Base-by-base conservation (phyloP, 2,888 invertebrate species). In the Phorcus lineatus region DNA sequence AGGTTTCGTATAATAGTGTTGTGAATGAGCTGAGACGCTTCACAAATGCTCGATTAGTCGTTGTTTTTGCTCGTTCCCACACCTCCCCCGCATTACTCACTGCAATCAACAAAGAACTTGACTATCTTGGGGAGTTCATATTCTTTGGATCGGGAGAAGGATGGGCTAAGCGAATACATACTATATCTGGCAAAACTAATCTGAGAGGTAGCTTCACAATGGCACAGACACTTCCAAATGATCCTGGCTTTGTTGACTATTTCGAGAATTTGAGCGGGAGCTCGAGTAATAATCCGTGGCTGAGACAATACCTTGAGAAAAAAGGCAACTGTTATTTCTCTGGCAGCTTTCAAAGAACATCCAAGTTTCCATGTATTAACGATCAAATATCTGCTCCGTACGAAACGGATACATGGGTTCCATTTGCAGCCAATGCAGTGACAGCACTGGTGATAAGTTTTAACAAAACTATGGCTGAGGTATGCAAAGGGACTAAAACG, bases 91-190 rank as follows among this genome's bases (percentile, higher is more conserved):
- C 36, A 17, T n/a, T 74, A 3, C 28, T 74, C 17, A 47, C 13
- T 22, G 70, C 70, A 31, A 22, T 75, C 54, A 53, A 24, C 52
- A 36, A 75, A 13, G 53, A 52, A 16, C 47, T 75, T 13, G 24
- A 53, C 2, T 13, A 19, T 19, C 53, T 28, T 1, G 75, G 75
- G 6, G 75, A 75, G 24, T 75, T 75, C 22, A 24, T 75, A 17
- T 75, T 75, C 75, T 28, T 75, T 75, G 75, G 75, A 75, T 75
- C 75, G 6, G 75, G 70, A 16, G 77, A 75, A 52, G 54, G 53
- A 22, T 75, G 75, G 75, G 75, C 53, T 13, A 52, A 17, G n/a
- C 52, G 75, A 19, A 22, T 28, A 9, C 19, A 52, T 17, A 52
- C 52, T 1, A 52, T 75, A 16, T 16, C 19, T 24, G 54, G 52